These are phyloP conservation scores for Illadopsis cleaveri DNA, from an alignment of 2,113 vertebrate species.

Conservation along the genomic window DNA sequence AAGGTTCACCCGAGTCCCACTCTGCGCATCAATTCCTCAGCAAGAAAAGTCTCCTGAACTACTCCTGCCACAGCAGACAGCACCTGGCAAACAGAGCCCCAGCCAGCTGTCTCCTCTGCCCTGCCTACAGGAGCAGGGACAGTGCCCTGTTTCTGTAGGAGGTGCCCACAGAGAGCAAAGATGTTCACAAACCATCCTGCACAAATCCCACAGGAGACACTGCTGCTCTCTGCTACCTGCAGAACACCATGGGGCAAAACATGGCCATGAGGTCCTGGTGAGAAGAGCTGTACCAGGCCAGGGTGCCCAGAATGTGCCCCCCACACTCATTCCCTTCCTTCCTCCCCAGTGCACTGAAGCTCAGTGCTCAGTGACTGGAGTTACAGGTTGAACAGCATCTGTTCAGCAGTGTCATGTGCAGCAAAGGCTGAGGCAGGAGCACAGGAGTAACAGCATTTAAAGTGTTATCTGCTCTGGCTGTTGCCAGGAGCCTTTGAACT, in stretches of 20 bases:
- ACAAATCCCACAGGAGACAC: accelerated
- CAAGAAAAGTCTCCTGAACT: background rate
- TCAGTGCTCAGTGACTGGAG: background rate
- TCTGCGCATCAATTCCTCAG: background rate
- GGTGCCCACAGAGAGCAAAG: background rate
- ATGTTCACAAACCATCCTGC: background rate
- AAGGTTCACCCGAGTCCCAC: background rate
- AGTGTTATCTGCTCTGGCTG: background rate
- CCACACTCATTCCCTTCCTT: background rate
- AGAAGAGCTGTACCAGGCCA: background rate
- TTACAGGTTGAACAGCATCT: background rate
- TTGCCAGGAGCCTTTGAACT: background rate
- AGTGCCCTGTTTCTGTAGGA: background rate
- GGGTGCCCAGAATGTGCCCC: background rate
- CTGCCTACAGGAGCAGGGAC: background rate
- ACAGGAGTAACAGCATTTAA: background rate
- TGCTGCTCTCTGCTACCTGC: background rate
- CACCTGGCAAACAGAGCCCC: background rate
- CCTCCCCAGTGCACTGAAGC: background rate
- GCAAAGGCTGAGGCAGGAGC: background rate
- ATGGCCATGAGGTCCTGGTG: accelerated
- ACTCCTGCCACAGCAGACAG: background rate
- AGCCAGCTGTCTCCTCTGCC: background rate
- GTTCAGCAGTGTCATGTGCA: background rate
- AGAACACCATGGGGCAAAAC: background rate